A percentile compares a stretch with the other conserved stretches of the same genome.
phyloP scores from a whole-genome alignment of 1,140 invertebrate species.

The Philopotamus ludificatus region DNA sequence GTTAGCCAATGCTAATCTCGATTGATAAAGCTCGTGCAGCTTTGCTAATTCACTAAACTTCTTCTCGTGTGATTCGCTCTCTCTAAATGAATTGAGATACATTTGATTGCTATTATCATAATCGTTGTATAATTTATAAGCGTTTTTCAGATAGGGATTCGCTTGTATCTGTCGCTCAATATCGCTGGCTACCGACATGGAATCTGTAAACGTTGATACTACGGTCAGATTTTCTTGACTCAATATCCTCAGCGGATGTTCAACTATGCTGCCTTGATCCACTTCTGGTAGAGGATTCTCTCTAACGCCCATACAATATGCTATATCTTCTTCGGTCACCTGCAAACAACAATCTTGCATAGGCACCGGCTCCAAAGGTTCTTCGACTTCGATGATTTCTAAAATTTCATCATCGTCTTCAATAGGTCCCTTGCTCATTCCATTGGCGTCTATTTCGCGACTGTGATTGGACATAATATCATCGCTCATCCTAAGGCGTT shows the following conservation, averaged over 20 bases:
- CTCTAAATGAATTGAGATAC: conserved; percentile 18
- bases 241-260: conserved; percentile 82
- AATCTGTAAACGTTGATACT: conserved; percentile 83
- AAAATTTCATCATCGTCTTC: conserved; percentile 69
- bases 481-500: conserved; percentile 61
- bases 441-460: conserved; percentile 52
- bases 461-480: conserved; percentile 53
- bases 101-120: conserved; percentile 41
- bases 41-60: conserved; percentile 64
- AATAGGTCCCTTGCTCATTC: conserved; percentile 52
- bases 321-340: conserved; percentile 90
- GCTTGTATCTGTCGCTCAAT: conserved; percentile 61
- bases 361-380: conserved; percentile 74
- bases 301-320: conserved; percentile 74
- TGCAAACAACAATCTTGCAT: conserved; percentile 82
- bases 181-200: conserved; percentile 74
- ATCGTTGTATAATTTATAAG: conserved; percentile 51
- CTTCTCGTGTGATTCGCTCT: conserved; percentile 47
- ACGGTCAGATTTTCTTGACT: conserved; percentile 89
- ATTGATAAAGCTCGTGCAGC: conserved; percentile 63
- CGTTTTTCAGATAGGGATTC: conserved; percentile 52
- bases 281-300: conserved; percentile 72
- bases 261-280: conserved; percentile 64
- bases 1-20: conserved; percentile 53
- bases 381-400: conserved; percentile 81